phyloP scores from a whole-genome alignment of 2,113 vertebrate species.

The Lipophrys pholis region DNA sequence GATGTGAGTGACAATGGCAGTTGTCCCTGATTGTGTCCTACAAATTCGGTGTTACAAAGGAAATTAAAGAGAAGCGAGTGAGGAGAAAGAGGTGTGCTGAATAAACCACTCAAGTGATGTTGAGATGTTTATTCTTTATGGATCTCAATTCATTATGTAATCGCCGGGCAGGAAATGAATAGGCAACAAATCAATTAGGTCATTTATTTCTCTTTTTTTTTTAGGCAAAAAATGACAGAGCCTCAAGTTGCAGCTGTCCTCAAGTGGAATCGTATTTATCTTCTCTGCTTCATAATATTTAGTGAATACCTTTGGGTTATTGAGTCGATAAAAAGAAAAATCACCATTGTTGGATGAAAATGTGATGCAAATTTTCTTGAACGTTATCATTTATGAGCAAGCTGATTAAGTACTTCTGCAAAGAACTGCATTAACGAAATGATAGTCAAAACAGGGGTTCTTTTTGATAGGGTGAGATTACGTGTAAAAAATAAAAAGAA shows the following conservation, averaged over 20 bases:
- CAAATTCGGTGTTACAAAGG: constrained; percentile 35
- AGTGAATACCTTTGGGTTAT: background rate
- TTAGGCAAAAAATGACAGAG: background rate
- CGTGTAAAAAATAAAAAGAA: no score
- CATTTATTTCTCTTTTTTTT: background rate
- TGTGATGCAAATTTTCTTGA: background rate
- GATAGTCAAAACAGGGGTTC: no score
- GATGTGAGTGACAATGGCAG: constrained; percentile 71
- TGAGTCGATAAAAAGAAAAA: background rate
- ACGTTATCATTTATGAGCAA: background rate
- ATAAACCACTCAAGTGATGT: background rate
- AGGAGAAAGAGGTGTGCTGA: background rate
- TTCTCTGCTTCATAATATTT: background rate
- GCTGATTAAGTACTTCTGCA: background rate
- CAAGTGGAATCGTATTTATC: background rate
- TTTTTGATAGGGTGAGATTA: no score
- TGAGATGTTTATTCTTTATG: constrained; percentile 35
- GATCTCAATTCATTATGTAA: constrained; percentile 35
- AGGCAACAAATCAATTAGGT: background rate
- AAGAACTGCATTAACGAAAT: no score
- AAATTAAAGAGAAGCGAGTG: constrained; percentile 21
- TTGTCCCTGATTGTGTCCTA: constrained; percentile 62
- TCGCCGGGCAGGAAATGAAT: background rate
- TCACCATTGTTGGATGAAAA: background rate
- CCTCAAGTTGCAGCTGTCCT: background rate